Conservation (phyloP, 2,113 vertebrate genomes). For the Oreochromis niloticus region DNA sequence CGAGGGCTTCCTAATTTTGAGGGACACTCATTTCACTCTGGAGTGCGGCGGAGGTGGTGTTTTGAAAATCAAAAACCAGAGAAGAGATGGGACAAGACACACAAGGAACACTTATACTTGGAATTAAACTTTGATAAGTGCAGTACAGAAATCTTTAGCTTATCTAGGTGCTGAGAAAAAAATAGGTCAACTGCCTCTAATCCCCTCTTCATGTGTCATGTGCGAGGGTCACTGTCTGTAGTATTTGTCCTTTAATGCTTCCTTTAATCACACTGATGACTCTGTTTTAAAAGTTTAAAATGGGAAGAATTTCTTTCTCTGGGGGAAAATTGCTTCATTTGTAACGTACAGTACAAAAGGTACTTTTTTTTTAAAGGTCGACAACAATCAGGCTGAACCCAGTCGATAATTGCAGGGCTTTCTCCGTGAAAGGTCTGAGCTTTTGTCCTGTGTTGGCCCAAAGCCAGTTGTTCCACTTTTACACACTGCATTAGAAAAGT, state of each 20-base stretch:
- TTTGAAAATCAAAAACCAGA: conserved; percentile 1
- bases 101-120: background rate
- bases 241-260: background rate
- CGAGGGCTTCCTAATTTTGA: background rate
- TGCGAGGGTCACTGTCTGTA: background rate
- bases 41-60: background rate
- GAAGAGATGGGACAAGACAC: background rate
- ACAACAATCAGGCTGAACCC: conserved; percentile 25
- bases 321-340: conserved; percentile 33
- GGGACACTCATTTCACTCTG: background rate
- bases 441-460: conserved; percentile 30
- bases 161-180: background rate
- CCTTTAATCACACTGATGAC: conserved; percentile 21
- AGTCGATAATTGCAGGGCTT: conserved; percentile 47
- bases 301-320: conserved; percentile 8
- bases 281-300: conserved; percentile 20
- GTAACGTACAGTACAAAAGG: conserved; percentile 31
- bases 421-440: background rate
- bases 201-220: background rate
- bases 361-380: background rate
- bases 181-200: background rate
- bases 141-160: background rate
- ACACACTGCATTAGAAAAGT: conserved; percentile 29
- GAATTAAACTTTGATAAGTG: background rate
- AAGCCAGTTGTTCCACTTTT: conserved; percentile 54